These are phyloP conservation scores for Bryconaethiops microstoma DNA, from an alignment of 2,797 vertebrate genomes.

Conservation along the genomic window DNA sequence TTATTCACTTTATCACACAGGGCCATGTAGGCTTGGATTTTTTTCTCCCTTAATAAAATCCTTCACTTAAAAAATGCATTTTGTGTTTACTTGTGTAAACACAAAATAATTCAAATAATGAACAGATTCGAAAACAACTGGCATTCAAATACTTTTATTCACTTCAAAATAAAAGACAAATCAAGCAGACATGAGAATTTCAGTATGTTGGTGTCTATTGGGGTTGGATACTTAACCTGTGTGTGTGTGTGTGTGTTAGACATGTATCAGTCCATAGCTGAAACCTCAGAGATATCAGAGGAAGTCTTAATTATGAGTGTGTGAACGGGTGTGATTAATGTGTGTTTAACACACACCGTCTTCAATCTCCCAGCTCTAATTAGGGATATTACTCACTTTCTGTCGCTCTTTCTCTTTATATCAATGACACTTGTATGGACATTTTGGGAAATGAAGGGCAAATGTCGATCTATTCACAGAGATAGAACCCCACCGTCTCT, in stretches of 20 bases:
- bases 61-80: too few relatives aligned
- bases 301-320: conserved; percentile 66
- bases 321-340: conserved; percentile 54
- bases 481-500: not conserved
- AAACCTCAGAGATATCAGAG: conserved; percentile 51
- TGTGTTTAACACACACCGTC: conserved; percentile 65
- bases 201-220: conserved; percentile 24
- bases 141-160: conserved; percentile 72
- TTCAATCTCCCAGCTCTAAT: conserved; percentile 9
- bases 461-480: conserved; percentile 35
- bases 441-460: conserved; percentile 39
- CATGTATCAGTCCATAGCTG: conserved; percentile 46
- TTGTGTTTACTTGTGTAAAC: too few relatives aligned
- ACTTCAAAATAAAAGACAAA: conserved; percentile 54
- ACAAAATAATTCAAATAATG: too few relatives aligned
- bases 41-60: too few relatives aligned
- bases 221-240: conserved; percentile 40
- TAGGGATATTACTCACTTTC: conserved; percentile 17
- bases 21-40: too few relatives aligned
- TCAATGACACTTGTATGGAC: not conserved
- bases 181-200: conserved; percentile 41
- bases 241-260: conserved; percentile 30
- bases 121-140: conserved; percentile 67
- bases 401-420: conserved; percentile 4
- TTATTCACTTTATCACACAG: too few relatives aligned